Base-by-base conservation (phyloP, 2,888 invertebrate genomes). In the Amphipoea lucens region DNA sequence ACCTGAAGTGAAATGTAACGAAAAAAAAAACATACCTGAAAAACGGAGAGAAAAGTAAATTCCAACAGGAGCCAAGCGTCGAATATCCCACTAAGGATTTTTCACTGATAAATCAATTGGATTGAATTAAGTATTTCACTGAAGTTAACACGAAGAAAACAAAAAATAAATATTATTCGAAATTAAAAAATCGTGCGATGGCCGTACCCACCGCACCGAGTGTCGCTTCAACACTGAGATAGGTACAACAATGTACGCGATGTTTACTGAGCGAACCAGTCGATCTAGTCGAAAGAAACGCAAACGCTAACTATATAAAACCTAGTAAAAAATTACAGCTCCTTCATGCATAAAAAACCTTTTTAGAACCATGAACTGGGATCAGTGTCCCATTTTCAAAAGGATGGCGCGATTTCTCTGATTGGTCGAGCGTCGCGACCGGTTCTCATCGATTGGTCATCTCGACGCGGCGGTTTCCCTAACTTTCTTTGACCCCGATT, bases 401-500 rank as follows among this genome's bases (percentile, higher is more conserved):
- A 87, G 75, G 80, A 85, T 88, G 79, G 82, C 89, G 89, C 88
- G 84, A 84, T 88, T 87, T 88, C 85, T 87, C 82, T 83, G 84
- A 87, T 89, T 89, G 89, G 88, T 62, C 57, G 82, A 76, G 75
- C 78, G 74, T 74, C 73, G 84, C 88, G 90, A 94, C 95, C 94
- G 94, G 95, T 95, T 95, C 91, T 86, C 86, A 85, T 85, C 91
- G 91, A 92, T 93, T 93, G 93, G 93, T 92, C 94, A 93, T 95
- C 94, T 93, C 92, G 88, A 36, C 74, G 92, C 89, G 89, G 90
- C 91, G 91, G 93, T 95, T 95, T 95, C 95, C 95, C 94, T 93
- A 96, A 96, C 96, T 96, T 96, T 96, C 96, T 96, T 96, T 91
- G 96, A 96, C 96, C 96, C 90, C 93, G 92, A 93, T 95, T 89